Base-by-base conservation (phyloP, 23 tunicate genomes). In the Halocynthia aurantium region DNA sequence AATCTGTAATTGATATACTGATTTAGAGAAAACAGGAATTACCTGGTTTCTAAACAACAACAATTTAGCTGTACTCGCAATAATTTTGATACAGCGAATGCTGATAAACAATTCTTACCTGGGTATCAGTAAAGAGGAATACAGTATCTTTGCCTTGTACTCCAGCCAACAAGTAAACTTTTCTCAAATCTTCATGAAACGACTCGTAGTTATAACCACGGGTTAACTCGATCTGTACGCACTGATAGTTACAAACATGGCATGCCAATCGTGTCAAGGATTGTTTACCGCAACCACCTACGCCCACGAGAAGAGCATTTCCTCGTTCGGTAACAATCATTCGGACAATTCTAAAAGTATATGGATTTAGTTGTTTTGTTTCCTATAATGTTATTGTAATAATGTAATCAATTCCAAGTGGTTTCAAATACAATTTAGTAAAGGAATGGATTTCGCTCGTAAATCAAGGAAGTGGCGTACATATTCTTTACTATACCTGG, bases 201-300 rank as follows among this genome's bases (percentile, higher is more conserved):
- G 94, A 83, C 22, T 93, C 98, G 83, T 87, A 87, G 56, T 87
- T 87, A 76, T 93, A 93, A 17, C 98, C 98, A 69, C 98, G 80
- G n/a, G 98, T 93, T 57, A 93, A 67, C 68, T 93, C 98, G 40
- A 93, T 93, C 72, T 93, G 98, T 49, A 81, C 18, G 86, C 98
- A 93, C 66, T 81, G 86, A 71, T 93, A 93, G 7, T 86, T 86
- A 57, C 98, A 93, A 51, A 93, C 85, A 69, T 93, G 98, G 72
- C 93, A 87, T 61, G 98, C 98, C 80, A 93, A 83, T 78, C 98
- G 80, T 76, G 98, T 93, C 73, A 93, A 83, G 71, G 98, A 93
- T 72, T 93, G 98, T 85, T 93, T 93, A 69, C 98, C 98, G 71
- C 93, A 87, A 73, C 98, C 98, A 69, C 98, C 98, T 56, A 93